Conservation (phyloP, 1,140 invertebrate species). For the Nixonia krombeini region DNA sequence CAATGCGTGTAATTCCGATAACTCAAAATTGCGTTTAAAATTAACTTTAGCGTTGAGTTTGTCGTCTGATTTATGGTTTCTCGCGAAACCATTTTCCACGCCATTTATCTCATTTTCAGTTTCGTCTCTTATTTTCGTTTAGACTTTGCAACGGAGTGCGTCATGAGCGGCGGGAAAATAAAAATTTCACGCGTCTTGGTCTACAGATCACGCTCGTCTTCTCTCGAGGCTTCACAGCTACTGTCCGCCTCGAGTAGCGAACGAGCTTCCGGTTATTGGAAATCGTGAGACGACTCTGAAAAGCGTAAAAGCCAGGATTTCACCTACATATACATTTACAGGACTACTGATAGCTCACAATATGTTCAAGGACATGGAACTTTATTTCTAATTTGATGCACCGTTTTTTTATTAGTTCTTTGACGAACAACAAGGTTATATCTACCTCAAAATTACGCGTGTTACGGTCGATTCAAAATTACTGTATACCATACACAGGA, state of each 20-base stretch:
- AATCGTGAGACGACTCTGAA: conserved; percentile 47
- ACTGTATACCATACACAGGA: too few relatives aligned
- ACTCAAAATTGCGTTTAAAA: too few relatives aligned
- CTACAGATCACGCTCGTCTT: conserved; percentile 36
- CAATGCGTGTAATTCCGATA: too few relatives aligned
- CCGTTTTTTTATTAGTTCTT: too few relatives aligned
- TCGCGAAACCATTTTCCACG: too few relatives aligned
- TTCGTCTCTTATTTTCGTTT: conserved; percentile 3
- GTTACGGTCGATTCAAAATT: too few relatives aligned
- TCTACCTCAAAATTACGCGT: too few relatives aligned
- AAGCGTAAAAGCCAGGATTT: conserved; percentile 17
- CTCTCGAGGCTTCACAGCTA: conserved; percentile 20
- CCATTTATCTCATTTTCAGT: background rate
- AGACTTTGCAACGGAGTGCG: conserved; percentile 21
- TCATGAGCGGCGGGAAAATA: conserved; percentile 25
- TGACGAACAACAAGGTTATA: too few relatives aligned
- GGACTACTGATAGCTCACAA: conserved; percentile 21
- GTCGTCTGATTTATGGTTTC: too few relatives aligned
- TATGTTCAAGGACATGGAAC: conserved; percentile 8
- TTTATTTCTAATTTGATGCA: conserved; percentile 1
- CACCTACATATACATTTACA: conserved; percentile 23
- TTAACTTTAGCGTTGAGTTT: too few relatives aligned
- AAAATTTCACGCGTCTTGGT: conserved; percentile 43
- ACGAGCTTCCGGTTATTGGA: conserved; percentile 52
- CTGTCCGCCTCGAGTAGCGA: conserved; percentile 21